Base-by-base conservation (phyloP, 2,113 vertebrate species). In the Cyanoliseus patagonus region DNA sequence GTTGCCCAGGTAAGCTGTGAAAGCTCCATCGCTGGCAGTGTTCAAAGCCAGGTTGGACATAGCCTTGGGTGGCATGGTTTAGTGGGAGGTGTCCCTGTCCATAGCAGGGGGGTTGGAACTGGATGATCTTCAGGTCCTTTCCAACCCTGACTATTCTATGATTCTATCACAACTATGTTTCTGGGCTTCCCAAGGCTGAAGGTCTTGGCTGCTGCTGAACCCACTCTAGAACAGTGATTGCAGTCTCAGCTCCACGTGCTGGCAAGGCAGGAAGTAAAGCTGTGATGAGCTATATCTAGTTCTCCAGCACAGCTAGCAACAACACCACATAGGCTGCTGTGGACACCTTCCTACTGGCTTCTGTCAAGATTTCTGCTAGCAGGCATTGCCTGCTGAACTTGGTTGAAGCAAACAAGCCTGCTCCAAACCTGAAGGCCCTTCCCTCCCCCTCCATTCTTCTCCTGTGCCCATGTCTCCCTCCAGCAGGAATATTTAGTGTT, bases 161-260 rank as follows among this genome's bases (percentile, higher is more conserved):
- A 25, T 51, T 51, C 49, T 25, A 51, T 49, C 47, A 68, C 10
- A 69, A 7, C 37, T 0, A 0, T 3, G 30, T 49, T 18, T 57
- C 23, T 16, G 23, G 30, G 37, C 59, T 83, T 25, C 27, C n/a
- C 52, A 22, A 17, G 35, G 24, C 49, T 53, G 16, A 19, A 55
- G 35, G 19, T 62, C 53, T 78, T 3, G 0, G 31, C 37, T 69
- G 61, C 80, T 86, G 68, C 72, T 83, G 35, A 91, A 72, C n/a
- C 47, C 1, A 0, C 37, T 74, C 62, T 47, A 44, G 62, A 47
- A 52, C 2, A 68, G 39, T 3, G 0, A 31, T 28, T 42, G 31
- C 41, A 31, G 11, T 19, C 53, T 74, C 23, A 46, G 55, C 27
- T 93, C 44, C 41, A 15, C 3, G 7, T 0, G 2, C 12, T 61